Base-by-base conservation (phyloP, 1,140 invertebrate species). In the Drosophila kanapiae region DNA sequence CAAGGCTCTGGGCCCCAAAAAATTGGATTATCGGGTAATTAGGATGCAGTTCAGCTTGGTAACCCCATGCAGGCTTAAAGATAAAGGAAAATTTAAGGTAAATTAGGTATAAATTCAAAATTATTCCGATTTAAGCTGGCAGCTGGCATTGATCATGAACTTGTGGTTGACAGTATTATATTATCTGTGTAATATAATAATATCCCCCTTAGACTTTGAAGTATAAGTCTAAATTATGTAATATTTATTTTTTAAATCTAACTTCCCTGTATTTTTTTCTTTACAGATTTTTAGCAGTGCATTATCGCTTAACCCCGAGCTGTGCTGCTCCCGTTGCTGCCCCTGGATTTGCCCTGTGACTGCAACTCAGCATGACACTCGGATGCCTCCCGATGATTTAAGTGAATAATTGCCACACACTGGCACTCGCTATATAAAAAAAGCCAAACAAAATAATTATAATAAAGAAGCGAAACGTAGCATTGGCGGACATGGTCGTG, bases 341-440 rank as follows among this genome's bases (percentile, higher is more conserved):
- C 54, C 40, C 63, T 71, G 63, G 63, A 68, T 71, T 37, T 48
- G 51, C 38, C 37, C 31, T 77, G 69, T 79, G 80, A 85, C 77
- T 86, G 83, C 84, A 83, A 88, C 82, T 90, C 82, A 90, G 78
- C 85, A 90, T 90, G 85, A 88, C 85, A 88, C 84, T 77, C 63
- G 72, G 53, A 57, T 76, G 74, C 43, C 60, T 48, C 64, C 82
- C 88, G 81, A 90, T 85, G 85, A 77, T 85, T 90, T 90, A 90
- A 90, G 85, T 90, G 85, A 90, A 90, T 90, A 90, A 90, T 90
- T 90, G 78, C 85, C 75, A 72, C 62, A 82, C 69, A 71, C 69
- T 72, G 42, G 54, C 69, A 58, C 67, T 37, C 43, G 37, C 51
- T 14, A 56, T 14, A 56, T 23, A 51, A 70, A 75, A 79, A 56